These are phyloP conservation scores for Imbricaverruca yamaguchii DNA, from an alignment of 2,888 invertebrate genomes.

Conservation along the genomic window DNA sequence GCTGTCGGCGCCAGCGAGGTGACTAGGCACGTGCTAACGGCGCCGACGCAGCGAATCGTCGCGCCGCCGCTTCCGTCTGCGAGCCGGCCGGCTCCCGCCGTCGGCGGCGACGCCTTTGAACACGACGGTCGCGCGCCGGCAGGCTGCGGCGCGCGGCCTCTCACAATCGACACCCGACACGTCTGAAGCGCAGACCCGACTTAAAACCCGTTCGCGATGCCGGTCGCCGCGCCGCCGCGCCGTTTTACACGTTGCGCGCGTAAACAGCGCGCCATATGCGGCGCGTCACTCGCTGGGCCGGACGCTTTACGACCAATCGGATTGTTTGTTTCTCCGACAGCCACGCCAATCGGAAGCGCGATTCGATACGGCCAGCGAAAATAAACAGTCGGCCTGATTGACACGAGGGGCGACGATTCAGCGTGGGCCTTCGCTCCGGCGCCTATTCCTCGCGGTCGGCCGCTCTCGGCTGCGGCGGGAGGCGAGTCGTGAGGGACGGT, in stretches of 20 bases:
- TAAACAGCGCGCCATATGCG: conserved; percentile 15
- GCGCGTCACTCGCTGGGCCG: not conserved
- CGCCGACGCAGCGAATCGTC: too few relatives aligned
- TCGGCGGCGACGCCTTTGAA: too few relatives aligned
- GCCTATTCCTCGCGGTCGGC: not conserved
- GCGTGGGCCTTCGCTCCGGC: not conserved
- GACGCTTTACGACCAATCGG: conserved; percentile 5
- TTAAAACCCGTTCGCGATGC: too few relatives aligned
- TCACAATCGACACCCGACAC: too few relatives aligned
- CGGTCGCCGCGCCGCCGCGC: not conserved
- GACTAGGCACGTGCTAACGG: too few relatives aligned
- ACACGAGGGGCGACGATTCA: not conserved
- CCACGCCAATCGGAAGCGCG: conserved; percentile 13
- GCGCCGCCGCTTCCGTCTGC: too few relatives aligned
- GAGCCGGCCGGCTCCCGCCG: too few relatives aligned
- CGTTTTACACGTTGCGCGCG: not conserved
- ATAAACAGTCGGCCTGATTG: conserved; percentile 15
- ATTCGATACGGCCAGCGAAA: conserved; percentile 14
- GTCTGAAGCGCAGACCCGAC: too few relatives aligned
- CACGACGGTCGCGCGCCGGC: too few relatives aligned
- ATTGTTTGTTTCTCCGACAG: conserved; percentile 7
- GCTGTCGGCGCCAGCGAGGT: too few relatives aligned
- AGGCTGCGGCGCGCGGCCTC: too few relatives aligned
- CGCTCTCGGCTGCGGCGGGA: not conserved
- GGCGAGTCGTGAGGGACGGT: not conserved